These are phyloP conservation scores for Noctilio leporinus DNA, from an alignment of 2,113 vertebrate genomes.

Conservation along the genomic window DNA sequence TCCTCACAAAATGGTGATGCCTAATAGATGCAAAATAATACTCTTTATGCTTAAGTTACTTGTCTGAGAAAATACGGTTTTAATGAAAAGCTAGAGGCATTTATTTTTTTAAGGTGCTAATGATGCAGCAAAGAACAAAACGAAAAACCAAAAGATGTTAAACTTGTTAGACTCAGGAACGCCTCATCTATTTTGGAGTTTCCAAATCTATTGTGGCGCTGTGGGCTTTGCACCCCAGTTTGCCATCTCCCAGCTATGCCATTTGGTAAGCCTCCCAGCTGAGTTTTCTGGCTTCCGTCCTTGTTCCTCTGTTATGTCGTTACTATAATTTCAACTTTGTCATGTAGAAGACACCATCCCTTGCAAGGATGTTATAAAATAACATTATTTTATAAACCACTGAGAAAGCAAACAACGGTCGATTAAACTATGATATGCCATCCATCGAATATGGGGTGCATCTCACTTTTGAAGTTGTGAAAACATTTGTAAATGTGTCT, in stretches of 20 bases:
- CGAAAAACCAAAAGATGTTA: neutral
- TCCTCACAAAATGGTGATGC: neutral
- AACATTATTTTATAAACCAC: neutral
- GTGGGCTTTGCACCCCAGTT: neutral
- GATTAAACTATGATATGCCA: neutral
- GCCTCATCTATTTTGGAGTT: neutral
- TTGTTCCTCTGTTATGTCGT: neutral
- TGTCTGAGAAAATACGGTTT: neutral
- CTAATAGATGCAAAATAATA: neutral
- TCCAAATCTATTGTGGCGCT: neutral
- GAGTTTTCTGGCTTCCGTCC: neutral
- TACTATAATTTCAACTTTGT: conserved; percentile 7
- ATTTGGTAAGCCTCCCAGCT: neutral
- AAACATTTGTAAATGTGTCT: neutral
- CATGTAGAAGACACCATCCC: neutral
- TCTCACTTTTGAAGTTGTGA: neutral
- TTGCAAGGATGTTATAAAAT: neutral
- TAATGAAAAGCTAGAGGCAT: neutral
- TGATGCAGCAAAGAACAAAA: neutral
- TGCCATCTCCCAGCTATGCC: neutral
- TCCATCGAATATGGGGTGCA: neutral
- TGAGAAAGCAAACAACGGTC: neutral
- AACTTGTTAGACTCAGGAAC: neutral
- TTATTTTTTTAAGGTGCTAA: neutral
- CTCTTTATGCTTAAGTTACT: neutral